Evolutionary conservation across 2,113 vertebrate genomes (phyloP), one percentile per base, ranked within the genome.

Genomic region (Hassar affinis): DNA sequence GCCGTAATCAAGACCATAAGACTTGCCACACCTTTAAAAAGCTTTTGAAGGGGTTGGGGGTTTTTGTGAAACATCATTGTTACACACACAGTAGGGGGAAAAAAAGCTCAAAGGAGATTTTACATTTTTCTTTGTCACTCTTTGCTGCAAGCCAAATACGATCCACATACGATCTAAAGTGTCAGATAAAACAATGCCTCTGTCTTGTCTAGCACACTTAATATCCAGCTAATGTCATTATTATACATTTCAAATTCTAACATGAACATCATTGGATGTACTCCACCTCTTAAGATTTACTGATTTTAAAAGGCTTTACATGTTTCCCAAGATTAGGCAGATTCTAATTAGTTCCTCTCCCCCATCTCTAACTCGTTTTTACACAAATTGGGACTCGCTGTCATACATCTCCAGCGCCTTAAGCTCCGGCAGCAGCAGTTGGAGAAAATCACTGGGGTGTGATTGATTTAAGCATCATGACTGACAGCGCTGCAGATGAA

Each of bases 401-500:
- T 86, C 82, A 59, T 85, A 89, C 54, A 85, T 87, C 71, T 88
- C 62, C 69, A 76, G 69, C 74, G 69, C 72, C 82, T 81, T 85
- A 66, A 66, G 56, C 54, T 76, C 78, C 68, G 78, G 71, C 78
- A 80, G 79, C 84, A 85, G 77, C 82, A 69, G 74, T 61, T 87
- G 83, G 64, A 88, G 84, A 49, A 78, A 88, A 86, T 71, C 81
- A 85, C 72, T 78, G 83, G 56, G 81, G 83, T 81, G 87, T 81
- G 85, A 88, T 83, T 83, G 87, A 85, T 88, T 84, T 66, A 81
- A 81, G 84, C 83, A 85, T 85, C 79, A 71, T 84, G 83, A 85
- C 64, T 85, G 85, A 83, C 85, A 88, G 80, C 42, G 69, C 83
- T 81, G 83, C 74, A 59, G 83, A 88, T 85, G 84, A 85, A 81